Percentiles rank a stretch among this genome's conserved stretches.
Conservation (phyloP, 2,113 vertebrate species). For the Vidua macroura region DNA sequence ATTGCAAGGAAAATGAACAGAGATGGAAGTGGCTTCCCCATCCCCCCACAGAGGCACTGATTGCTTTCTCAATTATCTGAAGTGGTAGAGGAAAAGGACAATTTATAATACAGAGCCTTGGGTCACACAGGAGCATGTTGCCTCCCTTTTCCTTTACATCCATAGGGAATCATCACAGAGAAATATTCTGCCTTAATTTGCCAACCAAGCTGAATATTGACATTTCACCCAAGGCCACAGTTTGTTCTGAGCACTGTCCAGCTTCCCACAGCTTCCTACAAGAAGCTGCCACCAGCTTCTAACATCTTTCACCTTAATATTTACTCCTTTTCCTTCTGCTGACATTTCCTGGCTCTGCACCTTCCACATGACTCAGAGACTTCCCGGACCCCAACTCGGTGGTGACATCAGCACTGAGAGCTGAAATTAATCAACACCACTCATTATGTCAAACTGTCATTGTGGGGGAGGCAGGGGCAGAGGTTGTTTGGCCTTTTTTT, state of each 20-base stretch:
- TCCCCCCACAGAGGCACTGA: accelerated
- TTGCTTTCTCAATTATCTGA: background rate
- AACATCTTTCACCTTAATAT: background rate
- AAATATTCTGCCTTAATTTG: background rate
- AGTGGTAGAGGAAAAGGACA: background rate
- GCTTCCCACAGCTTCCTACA: background rate
- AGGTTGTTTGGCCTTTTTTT: background rate
- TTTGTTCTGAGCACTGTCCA: background rate
- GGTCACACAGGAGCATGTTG: accelerated
- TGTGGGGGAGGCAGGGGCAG: background rate
- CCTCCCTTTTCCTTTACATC: background rate
- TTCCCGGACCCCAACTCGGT: background rate
- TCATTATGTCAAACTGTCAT: background rate
- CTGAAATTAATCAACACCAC: background rate
- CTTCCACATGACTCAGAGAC: background rate
- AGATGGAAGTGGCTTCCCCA: background rate
- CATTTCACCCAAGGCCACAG: background rate
- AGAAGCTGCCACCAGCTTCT: background rate
- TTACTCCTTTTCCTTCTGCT: background rate
- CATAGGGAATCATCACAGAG: background rate
- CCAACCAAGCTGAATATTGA: background rate
- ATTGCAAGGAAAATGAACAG: background rate
- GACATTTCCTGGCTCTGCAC: background rate
- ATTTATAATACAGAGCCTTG: background rate
- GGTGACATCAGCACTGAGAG: background rate